These are phyloP conservation scores for Oreocharis arfaki DNA, from an alignment of 2,113 vertebrate species.

Conservation along the genomic window DNA sequence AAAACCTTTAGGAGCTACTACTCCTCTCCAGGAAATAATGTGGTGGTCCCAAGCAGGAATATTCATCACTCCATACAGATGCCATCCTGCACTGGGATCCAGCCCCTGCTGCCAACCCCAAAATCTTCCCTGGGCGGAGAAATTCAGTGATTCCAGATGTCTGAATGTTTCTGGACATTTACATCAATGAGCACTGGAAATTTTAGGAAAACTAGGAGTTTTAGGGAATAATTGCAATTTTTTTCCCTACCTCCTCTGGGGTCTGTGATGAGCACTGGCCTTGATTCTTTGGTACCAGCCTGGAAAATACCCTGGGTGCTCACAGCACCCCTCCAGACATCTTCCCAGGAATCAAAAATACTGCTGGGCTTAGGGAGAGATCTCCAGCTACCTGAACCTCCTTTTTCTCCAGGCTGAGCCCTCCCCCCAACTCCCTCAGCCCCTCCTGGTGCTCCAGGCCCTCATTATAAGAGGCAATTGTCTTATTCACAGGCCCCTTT, in stretches of 20 bases:
- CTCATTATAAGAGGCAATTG: background rate
- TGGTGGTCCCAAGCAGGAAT: background rate
- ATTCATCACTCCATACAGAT: background rate
- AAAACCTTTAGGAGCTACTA: background rate
- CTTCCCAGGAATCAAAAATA: background rate
- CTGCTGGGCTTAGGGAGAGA: background rate
- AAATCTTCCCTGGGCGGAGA: background rate
- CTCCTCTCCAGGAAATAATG: accelerated
- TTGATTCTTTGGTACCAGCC: background rate
- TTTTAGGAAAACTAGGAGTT: background rate
- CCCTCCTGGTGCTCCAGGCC: background rate
- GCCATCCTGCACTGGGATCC: background rate
- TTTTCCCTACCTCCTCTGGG: background rate
- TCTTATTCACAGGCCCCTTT: background rate
- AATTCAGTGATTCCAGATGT: background rate
- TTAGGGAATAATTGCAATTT: background rate
- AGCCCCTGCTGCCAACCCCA: background rate
- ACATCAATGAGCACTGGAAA: background rate
- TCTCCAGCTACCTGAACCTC: background rate
- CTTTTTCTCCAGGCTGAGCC: background rate
- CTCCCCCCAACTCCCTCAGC: background rate
- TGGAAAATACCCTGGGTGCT: background rate
- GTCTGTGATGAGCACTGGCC: background rate
- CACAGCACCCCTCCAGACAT: background rate
- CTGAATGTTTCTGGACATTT: background rate